Base-by-base conservation (phyloP, 2,113 vertebrate genomes). In the Gallinago media region DNA sequence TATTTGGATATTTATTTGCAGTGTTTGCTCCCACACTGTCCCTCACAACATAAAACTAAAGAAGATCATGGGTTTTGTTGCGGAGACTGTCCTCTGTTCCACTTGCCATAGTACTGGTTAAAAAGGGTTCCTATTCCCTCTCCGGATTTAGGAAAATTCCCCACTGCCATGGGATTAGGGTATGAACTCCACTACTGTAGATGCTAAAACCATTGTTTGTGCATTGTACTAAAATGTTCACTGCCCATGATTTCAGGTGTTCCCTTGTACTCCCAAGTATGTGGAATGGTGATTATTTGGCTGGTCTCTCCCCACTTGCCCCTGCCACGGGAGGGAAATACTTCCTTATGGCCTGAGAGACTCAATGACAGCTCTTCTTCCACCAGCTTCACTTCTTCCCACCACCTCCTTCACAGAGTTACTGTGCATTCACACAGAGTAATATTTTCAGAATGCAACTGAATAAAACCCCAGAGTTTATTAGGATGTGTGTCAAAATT, bases 401-500 rank as follows among this genome's bases (percentile, higher is more conserved):
- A 32, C 27, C 5, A 36, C 23, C 2, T 36, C 34, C 65, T 59
- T 66, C 79, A 65, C 34, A 58, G 63, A 82, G 40, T 71, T 85
- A 31, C 76, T 90, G 63, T 72, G 56, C 38, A 22, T 85, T 77
- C 70, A 46, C 21, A 77, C 58, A 74, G 59, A 93, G 15, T 84
- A 82, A 85, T 62, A 76, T 54, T 96, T 93, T 86, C 85, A 59
- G 77, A 89, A 44, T 40, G 27, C 17, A 59, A 91, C 34, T 73
- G 81, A 92, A 88, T 70, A 72, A 96, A 78, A 46, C 4, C 11
- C 19, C 73, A 91, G 87, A 95, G 47, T 73, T 95, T 97, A 91
- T 94, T 89, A 90, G 88, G 75, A 67, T 78, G 56, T 85, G 59
- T 79, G 79, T 85, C 85, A 95, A 92, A 95, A 95, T 96, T 95